Evolutionary conservation across 2,888 invertebrate species (phyloP).

Genomic region (Drosophila fungiperda): DNA sequence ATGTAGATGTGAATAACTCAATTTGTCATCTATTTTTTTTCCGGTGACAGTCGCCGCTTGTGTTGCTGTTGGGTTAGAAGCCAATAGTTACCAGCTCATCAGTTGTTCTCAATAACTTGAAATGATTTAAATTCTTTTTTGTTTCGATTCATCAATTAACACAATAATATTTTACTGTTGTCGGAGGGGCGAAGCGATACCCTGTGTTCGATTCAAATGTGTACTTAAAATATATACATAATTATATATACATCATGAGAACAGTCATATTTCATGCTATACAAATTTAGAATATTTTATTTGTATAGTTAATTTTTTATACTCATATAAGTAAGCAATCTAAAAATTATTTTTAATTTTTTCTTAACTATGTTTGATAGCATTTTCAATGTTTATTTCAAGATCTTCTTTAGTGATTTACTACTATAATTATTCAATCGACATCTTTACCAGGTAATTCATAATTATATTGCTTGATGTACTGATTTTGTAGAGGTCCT

Average conservation of each 20-base stretch:
- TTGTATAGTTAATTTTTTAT: background rate
- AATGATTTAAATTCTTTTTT: constrained; percentile 15
- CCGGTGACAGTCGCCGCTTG: constrained; percentile 15
- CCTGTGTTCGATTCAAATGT: background rate
- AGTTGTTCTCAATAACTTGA: background rate
- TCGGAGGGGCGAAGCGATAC: background rate
- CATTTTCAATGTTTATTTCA: background rate
- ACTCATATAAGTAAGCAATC: background rate
- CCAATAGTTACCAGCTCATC: constrained; percentile 8
- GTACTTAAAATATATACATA: background rate
- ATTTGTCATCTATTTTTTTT: constrained; percentile 65
- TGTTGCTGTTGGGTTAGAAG: constrained; percentile 5
- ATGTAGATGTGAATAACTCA: constrained; percentile 76
- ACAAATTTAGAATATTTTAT: too few relatives aligned
- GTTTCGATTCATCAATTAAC: background rate
- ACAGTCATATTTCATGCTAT: too few relatives aligned
- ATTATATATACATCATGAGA: too few relatives aligned
- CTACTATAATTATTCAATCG: constrained; percentile 31
- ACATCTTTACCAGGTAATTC: constrained; percentile 22
- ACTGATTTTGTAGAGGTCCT: constrained; percentile 1
- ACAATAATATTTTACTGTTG: background rate
- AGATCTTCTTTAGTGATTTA: background rate
- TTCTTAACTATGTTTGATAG: background rate
- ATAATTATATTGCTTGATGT: constrained; percentile 29
- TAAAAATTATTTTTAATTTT: too few relatives aligned